Conservation (phyloP, 2,888 invertebrate genomes). For the Capitulum mitella region DNA sequence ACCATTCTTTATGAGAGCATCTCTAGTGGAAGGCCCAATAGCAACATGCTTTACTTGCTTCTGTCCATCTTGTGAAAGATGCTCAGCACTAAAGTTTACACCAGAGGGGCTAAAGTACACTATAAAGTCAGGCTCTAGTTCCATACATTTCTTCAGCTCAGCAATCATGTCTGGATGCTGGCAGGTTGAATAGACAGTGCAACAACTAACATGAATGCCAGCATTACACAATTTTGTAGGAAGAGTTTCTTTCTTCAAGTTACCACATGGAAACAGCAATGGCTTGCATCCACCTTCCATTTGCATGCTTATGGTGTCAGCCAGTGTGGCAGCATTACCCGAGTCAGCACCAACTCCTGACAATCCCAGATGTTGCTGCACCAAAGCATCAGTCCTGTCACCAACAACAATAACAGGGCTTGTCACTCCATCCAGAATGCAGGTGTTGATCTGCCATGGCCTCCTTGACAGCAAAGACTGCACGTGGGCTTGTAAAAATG, state of each 20-base stretch:
- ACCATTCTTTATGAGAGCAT: background rate
- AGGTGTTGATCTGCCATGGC: background rate
- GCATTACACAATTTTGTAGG: background rate
- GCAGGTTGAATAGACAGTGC: background rate
- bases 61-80: background rate
- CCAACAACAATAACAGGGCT: constrained; percentile 6
- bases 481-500: background rate
- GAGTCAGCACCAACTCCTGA: background rate
- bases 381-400: background rate
- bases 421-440: background rate
- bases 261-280: background rate
- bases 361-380: background rate
- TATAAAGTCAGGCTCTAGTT: background rate
- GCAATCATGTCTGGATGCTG: background rate
- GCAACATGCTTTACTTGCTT: background rate
- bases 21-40: background rate
- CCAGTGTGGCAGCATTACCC: background rate
- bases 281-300: constrained; percentile 28
- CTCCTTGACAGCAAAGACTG: background rate
- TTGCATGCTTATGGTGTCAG: background rate
- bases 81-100: background rate
- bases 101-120: constrained; percentile 3
- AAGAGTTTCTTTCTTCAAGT: constrained; percentile 6
- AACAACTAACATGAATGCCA: background rate
- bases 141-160: background rate